Conservation (phyloP, 2,888 invertebrate genomes). For the Crocallis elinguaria region DNA sequence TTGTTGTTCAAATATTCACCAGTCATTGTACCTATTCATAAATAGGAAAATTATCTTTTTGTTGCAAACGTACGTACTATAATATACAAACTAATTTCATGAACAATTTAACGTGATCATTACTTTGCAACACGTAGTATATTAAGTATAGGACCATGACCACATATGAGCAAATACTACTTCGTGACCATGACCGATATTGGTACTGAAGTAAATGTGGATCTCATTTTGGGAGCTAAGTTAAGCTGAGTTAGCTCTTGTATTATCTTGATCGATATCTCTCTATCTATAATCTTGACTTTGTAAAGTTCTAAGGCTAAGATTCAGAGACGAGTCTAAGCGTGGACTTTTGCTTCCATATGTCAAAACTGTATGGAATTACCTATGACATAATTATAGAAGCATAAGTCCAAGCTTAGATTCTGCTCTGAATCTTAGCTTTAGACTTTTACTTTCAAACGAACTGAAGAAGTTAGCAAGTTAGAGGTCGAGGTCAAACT, state of each 20-base stretch:
- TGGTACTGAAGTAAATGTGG: not conserved
- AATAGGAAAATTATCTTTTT: constrained; percentile 26
- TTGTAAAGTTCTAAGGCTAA: no score
- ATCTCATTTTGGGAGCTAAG: not conserved
- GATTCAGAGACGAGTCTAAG: no score
- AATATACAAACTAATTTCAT: constrained; percentile 37
- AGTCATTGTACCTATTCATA: constrained; percentile 27
- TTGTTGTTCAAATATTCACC: constrained; percentile 8
- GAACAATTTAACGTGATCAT: constrained; percentile 38
- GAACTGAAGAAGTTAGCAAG: constrained; percentile 12
- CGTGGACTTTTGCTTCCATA: no score
- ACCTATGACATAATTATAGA: no score
- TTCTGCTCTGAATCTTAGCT: no score
- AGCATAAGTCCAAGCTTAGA: no score
- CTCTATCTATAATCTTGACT: no score
- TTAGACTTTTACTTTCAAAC: not conserved
- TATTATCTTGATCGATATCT: no score
- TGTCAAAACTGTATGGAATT: no score
- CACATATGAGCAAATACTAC: no score
- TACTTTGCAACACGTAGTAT: constrained; percentile 29
- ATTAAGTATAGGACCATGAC: constrained; percentile 21
- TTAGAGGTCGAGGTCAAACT: constrained; percentile 9
- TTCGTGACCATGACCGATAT: not conserved
- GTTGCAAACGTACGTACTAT: constrained; percentile 27
- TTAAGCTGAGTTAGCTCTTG: not conserved